Evolutionary conservation across 2,888 invertebrate species (phyloP).

Genomic region (Pyrocoelia pectoralis): DNA sequence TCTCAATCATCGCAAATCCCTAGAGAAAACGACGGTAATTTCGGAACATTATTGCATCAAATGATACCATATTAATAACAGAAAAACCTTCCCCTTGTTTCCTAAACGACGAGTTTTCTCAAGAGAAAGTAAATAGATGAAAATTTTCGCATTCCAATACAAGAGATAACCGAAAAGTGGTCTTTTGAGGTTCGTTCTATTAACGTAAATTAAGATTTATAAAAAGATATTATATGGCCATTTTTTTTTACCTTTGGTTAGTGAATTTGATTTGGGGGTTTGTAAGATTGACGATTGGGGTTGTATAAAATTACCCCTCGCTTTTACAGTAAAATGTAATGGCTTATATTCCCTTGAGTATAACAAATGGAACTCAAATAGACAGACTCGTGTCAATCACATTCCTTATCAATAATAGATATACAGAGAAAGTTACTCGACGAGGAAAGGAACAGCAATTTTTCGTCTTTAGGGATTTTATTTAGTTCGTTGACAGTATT

Average conservation of each 20-base stretch:
- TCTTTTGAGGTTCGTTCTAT: conserved; percentile 31
- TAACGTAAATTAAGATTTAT: conserved; percentile 32
- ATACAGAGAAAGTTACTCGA: conserved; percentile 34
- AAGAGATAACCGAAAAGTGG: conserved; percentile 32
- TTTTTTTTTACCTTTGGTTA: conserved; percentile 19
- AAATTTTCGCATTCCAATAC: conserved; percentile 37
- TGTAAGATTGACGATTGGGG: conserved; percentile 13
- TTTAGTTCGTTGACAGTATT: neutral
- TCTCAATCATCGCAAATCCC: neutral
- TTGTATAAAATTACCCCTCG: conserved; percentile 28
- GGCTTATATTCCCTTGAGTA: conserved; percentile 29
- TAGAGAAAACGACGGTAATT: conserved; percentile 20
- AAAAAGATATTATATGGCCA: conserved; percentile 20
- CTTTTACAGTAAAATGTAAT: conserved; percentile 22
- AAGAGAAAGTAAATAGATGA: conserved; percentile 37
- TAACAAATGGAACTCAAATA: conserved; percentile 37
- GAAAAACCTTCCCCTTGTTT: conserved; percentile 26
- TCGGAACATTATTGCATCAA: conserved; percentile 30
- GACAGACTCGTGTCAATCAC: conserved; percentile 38
- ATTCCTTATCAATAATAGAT: conserved; percentile 32
- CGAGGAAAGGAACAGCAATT: conserved; percentile 16
- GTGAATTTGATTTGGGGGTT: conserved; percentile 26
- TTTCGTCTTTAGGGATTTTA: conserved; percentile 18
- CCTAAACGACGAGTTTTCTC: conserved; percentile 37
- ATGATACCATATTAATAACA: conserved; percentile 37